phyloP scores from a whole-genome alignment of 2,888 invertebrate genomes.

The Apamea anceps region DNA sequence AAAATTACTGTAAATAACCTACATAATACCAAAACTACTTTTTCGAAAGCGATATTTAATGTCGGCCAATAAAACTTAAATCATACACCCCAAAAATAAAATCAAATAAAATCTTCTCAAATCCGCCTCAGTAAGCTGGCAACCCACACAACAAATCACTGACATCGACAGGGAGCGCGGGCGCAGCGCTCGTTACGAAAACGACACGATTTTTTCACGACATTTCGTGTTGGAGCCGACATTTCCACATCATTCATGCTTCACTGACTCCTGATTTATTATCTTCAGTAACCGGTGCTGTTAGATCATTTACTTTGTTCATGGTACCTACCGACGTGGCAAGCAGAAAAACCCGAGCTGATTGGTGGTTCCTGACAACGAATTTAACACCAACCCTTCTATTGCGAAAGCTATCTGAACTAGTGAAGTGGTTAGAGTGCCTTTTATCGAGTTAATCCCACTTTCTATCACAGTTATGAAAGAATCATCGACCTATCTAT shows the following conservation, averaged over 20 bases:
- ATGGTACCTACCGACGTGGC: conserved; percentile 21
- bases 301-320: conserved; percentile 64
- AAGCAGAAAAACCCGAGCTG: conserved; percentile 12
- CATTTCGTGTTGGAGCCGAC: conserved; percentile 68
- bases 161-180: conserved; percentile 74
- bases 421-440: not conserved
- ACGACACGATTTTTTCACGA: conserved; percentile 71
- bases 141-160: conserved; percentile 59
- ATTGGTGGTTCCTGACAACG: conserved; percentile 2
- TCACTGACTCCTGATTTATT: conserved; percentile 67
- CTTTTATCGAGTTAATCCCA: not conserved
- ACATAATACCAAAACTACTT: not conserved
- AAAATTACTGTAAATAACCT: not conserved
- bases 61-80: not conserved
- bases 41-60: not conserved
- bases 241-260: conserved; percentile 69
- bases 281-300: conserved; percentile 64
- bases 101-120: not conserved
- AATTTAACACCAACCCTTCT: not conserved
- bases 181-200: conserved; percentile 76
- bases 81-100: not conserved
- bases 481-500: too few species aligned
- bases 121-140: conserved; percentile 24
- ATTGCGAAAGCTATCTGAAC: not conserved
- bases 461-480: not conserved